These are phyloP conservation scores for Scartelaos histophorus DNA, from an alignment of 2,113 vertebrate species.

Conservation along the genomic window DNA sequence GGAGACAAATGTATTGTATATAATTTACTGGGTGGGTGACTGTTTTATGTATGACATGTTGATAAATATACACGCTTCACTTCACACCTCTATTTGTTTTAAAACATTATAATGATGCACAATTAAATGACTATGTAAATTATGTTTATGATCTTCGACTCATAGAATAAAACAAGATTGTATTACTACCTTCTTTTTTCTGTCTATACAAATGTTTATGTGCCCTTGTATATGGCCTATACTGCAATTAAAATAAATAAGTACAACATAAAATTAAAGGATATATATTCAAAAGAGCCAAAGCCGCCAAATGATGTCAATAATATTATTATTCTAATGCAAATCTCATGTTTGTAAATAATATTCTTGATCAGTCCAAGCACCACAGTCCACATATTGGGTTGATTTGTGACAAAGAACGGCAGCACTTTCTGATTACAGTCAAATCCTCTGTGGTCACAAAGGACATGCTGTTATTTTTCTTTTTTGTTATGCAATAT, in stretches of 20 bases:
- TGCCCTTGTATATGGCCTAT: too few relatives aligned
- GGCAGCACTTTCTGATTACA: slow-evolving; percentile 49
- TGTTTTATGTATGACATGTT: neutral
- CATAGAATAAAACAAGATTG: too few relatives aligned
- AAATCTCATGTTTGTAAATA: slow-evolving; percentile 22
- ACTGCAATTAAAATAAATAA: too few relatives aligned
- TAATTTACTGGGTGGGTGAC: neutral
- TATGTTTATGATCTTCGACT: too few relatives aligned
- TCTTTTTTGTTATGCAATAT: slow-evolving; percentile 38
- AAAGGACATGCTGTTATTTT: slow-evolving; percentile 40
- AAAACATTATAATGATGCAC: neutral
- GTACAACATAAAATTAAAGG: neutral
- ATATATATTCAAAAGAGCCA: slow-evolving; percentile 14
- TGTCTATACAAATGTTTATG: too few relatives aligned
- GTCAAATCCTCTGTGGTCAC: slow-evolving; percentile 32
- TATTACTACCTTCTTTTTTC: too few relatives aligned
- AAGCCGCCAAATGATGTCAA: slow-evolving; percentile 11
- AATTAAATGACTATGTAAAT: too few relatives aligned
- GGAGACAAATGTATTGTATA: slow-evolving; percentile 16
- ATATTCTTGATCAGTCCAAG: slow-evolving; percentile 19
- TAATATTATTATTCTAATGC: slow-evolving; percentile 12
- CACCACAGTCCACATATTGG: slow-evolving; percentile 41
- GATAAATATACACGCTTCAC: neutral
- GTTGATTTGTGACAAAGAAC: slow-evolving; percentile 41
- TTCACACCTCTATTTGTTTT: neutral